Base-by-base conservation (phyloP, 1,140 invertebrate genomes). In the Orchesella cincta region DNA sequence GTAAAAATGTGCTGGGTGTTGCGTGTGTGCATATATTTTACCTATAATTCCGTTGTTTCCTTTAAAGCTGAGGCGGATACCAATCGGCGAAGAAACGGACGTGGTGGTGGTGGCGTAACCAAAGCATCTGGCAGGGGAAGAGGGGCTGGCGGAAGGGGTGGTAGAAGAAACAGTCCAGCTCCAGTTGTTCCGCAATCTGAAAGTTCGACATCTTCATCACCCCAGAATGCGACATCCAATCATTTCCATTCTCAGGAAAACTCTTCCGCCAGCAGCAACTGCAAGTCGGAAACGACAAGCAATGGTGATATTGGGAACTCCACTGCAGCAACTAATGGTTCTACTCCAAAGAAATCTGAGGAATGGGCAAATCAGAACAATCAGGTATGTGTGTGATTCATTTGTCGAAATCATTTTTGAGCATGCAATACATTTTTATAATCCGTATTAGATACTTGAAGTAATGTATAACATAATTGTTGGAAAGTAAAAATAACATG, bases 1-100 rank as follows among this genome's bases (percentile, higher is more conserved):
- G n/a, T n/a, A n/a, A n/a, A n/a, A n/a, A n/a, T n/a, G n/a, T n/a
- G n/a, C n/a, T n/a, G n/a, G n/a, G n/a, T n/a, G n/a, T n/a, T n/a
- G n/a, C n/a, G n/a, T n/a, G n/a, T n/a, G n/a, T n/a, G n/a, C n/a
- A 46, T 46, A 46, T 12, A 20, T 46, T 12, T 12, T 20, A 46
- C 8, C 20, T 8, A 46, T 20, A 46, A 20, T 46, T 46, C 20
- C 39, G 20, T 46, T 46, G 39, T 46, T 57, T 57, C 33, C 5
- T 31, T 67, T 67, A 8, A 31, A 67, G 62, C 62, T 67, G 62
- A 67, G 31, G 8, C 62, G 33, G 62, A 67, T 12, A 67, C 62
- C 2, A 67, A 67, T n/a, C 29, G 31, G 62, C 2, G 62, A 31
- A 8, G 62, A 67, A 67, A 67, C 33, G 62, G 62, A 12, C 23